Conservation (phyloP, 2,888 invertebrate genomes). For the Epinotia brunnichana region DNA sequence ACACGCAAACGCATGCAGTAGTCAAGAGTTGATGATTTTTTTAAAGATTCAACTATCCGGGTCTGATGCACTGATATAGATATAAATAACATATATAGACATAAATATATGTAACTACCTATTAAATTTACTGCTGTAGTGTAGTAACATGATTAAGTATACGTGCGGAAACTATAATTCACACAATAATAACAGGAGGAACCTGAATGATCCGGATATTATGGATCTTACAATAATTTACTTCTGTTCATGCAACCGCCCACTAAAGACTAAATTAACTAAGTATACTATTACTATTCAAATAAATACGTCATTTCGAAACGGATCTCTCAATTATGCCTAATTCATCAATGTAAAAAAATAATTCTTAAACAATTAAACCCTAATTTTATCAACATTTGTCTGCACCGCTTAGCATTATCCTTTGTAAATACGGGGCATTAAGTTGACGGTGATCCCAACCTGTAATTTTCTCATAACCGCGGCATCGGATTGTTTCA, state of each 20-base stretch:
- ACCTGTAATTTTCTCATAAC: slow-evolving; percentile 58
- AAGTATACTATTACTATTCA: neutral
- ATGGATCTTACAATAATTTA: no score
- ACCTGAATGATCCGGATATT: no score
- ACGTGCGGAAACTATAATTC: no score
- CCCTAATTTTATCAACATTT: slow-evolving; percentile 35
- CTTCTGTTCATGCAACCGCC: no score
- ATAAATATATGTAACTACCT: no score
- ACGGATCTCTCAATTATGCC: slow-evolving; percentile 11
- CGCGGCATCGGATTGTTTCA: slow-evolving; percentile 53
- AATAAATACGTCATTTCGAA: neutral
- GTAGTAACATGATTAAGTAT: no score
- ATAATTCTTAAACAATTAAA: slow-evolving; percentile 4
- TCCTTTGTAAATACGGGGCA: slow-evolving; percentile 54
- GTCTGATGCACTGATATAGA: neutral
- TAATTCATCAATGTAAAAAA: slow-evolving; percentile 9
- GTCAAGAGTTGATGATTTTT: neutral
- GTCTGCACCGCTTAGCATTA: slow-evolving; percentile 43
- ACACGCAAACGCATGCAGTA: neutral
- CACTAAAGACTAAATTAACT: neutral
- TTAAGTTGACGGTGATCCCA: slow-evolving; percentile 55
- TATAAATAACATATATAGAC: no score
- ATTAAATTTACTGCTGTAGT: no score
- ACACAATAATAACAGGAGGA: neutral
- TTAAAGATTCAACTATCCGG: neutral